These are phyloP conservation scores for Melanotaenia nigrans DNA, from an alignment of 2,797 vertebrate species.

Conservation along the genomic window DNA sequence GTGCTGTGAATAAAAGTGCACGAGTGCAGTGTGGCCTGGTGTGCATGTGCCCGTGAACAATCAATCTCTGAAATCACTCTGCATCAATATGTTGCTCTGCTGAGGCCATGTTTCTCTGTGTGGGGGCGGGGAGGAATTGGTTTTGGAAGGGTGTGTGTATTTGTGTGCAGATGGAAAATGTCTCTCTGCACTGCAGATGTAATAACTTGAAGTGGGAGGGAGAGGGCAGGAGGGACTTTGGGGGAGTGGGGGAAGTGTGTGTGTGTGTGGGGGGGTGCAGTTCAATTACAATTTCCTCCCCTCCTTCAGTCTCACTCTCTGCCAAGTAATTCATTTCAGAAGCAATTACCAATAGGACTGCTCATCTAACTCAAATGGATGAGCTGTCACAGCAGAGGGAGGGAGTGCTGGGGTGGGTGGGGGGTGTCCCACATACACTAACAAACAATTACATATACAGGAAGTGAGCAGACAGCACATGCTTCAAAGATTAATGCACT, in stretches of 20 bases:
- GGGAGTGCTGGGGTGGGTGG: neutral
- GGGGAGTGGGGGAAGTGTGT: neutral
- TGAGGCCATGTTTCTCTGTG: conserved; percentile 32
- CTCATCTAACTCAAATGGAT: conserved; percentile 77
- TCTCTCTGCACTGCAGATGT: conserved; percentile 80
- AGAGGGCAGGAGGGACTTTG: conserved; percentile 24
- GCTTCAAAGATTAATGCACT: conserved; percentile 29
- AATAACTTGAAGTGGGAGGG: conserved; percentile 77
- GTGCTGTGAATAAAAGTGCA: conserved; percentile 31
- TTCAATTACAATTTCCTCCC: conserved; percentile 82
- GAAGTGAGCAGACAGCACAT: conserved; percentile 36
- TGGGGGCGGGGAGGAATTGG: conserved; percentile 60
- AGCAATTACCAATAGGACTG: conserved; percentile 75
- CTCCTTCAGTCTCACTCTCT: conserved; percentile 67
- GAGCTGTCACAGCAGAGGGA: conserved; percentile 70
- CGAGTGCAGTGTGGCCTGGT: conserved; percentile 31
- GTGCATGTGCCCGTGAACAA: conserved; percentile 57
- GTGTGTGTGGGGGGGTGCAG: conserved; percentile 39
- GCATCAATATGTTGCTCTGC: conserved; percentile 62
- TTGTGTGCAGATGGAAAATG: conserved; percentile 59
- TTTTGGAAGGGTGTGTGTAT: conserved; percentile 49
- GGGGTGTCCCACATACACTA: conserved; percentile 33
- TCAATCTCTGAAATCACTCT: conserved; percentile 71
- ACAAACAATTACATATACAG: conserved; percentile 61
- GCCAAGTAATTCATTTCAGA: conserved; percentile 84